Conservation (phyloP, 2,888 invertebrate species). For the Lithophane leautieri region DNA sequence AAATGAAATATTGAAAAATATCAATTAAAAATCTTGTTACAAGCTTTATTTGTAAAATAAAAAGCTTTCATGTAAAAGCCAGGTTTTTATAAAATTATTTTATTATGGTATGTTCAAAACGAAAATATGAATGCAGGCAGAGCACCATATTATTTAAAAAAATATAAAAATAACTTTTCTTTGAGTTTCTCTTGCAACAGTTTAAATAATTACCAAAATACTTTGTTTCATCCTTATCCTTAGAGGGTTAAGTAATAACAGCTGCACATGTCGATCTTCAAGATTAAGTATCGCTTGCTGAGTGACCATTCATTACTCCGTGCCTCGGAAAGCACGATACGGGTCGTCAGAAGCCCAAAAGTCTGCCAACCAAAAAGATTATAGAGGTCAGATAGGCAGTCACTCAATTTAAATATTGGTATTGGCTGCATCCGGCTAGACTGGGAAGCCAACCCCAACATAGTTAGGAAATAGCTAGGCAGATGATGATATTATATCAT, state of each 20-base stretch:
- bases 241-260: background rate
- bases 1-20: background rate
- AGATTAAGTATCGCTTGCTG: background rate
- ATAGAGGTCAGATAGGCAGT: background rate
- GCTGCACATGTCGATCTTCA: background rate
- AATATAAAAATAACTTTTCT: too few species aligned
- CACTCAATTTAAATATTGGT: background rate
- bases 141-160: background rate
- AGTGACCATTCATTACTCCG: background rate
- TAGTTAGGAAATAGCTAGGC: background rate
- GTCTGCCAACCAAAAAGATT: background rate
- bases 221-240: background rate
- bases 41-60: background rate
- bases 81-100: background rate
- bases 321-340: background rate
- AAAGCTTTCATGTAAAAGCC: background rate
- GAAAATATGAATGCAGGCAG: background rate
- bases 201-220: background rate
- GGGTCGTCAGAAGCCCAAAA: background rate
- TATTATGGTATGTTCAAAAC: background rate
- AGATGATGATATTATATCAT: background rate
- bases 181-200: background rate
- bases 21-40: background rate
- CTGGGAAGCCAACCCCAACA: background rate
- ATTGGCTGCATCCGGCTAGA: background rate